phyloP scores from a whole-genome alignment of 2,797 vertebrate species.

The Parambassis ranga region DNA sequence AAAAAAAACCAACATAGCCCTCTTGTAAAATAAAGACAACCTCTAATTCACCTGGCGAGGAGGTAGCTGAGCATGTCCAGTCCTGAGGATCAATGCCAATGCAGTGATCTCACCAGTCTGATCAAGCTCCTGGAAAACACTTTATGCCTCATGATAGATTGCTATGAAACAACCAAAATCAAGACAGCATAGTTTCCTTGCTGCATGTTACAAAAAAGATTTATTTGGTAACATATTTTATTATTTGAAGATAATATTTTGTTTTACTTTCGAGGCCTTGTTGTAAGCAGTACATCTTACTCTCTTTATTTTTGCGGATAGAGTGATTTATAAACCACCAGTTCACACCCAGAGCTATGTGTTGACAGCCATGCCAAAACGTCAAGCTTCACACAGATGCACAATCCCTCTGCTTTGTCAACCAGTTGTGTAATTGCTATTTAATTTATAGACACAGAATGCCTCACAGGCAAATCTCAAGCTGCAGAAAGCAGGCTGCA shows the following conservation, averaged over 20 bases:
- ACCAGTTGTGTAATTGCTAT: constrained; percentile 71
- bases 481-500: constrained; percentile 39
- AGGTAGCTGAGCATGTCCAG: constrained; percentile 57
- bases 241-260: background rate
- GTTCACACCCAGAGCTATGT: constrained; percentile 54
- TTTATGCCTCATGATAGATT: constrained; percentile 59
- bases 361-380: constrained; percentile 67
- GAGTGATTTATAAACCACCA: constrained; percentile 70
- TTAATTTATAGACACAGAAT: constrained; percentile 73
- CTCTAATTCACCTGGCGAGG: constrained; percentile 63
- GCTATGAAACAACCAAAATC: constrained; percentile 24
- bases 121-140: constrained; percentile 58
- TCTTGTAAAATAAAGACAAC: constrained; percentile 55
- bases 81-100: constrained; percentile 66
- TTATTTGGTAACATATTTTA: no score
- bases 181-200: constrained; percentile 8
- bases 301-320: background rate
- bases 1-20: constrained; percentile 30
- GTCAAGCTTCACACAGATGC: constrained; percentile 53
- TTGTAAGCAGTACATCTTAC: background rate
- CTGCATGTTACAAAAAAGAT: no score
- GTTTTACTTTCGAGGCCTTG: background rate
- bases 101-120: constrained; percentile 56
- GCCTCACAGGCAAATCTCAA: constrained; percentile 54
- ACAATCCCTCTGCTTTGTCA: constrained; percentile 70